Evolutionary conservation across 2,113 vertebrate genomes (phyloP), one percentile per base, ranked within the genome.

Genomic region (Haemorhous mexicanus): DNA sequence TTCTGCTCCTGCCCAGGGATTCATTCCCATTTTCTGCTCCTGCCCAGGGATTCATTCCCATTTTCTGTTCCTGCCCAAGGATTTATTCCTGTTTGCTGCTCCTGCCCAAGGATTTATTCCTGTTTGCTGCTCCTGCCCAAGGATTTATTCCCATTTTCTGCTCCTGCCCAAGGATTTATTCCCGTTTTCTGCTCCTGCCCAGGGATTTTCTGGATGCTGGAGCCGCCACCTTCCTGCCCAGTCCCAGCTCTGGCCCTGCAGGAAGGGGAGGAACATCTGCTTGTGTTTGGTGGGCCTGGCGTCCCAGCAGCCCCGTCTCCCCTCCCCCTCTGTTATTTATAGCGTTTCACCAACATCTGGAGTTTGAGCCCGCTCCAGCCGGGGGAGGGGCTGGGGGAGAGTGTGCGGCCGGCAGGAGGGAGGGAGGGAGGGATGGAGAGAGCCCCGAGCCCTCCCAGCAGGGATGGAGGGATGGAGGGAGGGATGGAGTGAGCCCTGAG

Each of bases 301-400:
- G 2, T 58, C 87, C 89, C 76, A 6, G 33, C 93, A 90, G 91
- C 84, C 17, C 41, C 1, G 1, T 33, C 43, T 70, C 55, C 90
- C 93, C 58, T 84, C 87, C 93, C 88, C 89, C 86, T 74, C 44
- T 22, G 72, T 90, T 93, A 92, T 97, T 97, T 97, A 93, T 87
- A 95, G 84, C 56, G 0, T 63, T 92, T 92, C 91, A 20, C 91
- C 86, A 74, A 74, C 94, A 97, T 96, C 95, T 97, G 95, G 95
- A 96, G 93, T 26, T 63, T 3, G 94, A 93, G 84, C 43, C 3
- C 6, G 8, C 39, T 81, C 7, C 0, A n/a, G 91, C 50, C 0
- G 28, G 53, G 91, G 75, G 75, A 58, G 11, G 64, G 87, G 81
- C 43, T 35, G 91, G 61, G 74, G 23, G 73, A 68, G 76, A 27